Base-by-base conservation (phyloP, 2,113 vertebrate genomes). In the Asarcornis scutulata region DNA sequence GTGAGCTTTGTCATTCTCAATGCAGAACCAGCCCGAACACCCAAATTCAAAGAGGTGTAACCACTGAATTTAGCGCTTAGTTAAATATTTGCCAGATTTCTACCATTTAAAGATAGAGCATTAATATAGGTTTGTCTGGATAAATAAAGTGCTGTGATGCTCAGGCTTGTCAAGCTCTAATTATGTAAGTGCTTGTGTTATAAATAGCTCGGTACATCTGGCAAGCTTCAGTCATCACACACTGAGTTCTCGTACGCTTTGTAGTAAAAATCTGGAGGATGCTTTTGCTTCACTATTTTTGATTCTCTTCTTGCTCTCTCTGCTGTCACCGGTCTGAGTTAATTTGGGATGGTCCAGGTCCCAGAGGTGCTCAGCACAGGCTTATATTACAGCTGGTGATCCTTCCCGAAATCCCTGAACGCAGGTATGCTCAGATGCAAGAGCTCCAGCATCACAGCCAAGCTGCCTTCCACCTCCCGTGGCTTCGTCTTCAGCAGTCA, bases 281-380 rank as follows among this genome's bases (percentile, higher is more conserved):
- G 7, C 6, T 68, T 81, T 60, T 64, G 22, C 16, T 0, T 5
- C 5, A 2, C 17, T 11, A 10, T 59, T 48, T 34, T 44, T 60
- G 53, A 36, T 53, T 77, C 27, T 81, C 12, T 48, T 29, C 67
- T 32, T 0, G 0, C 7, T 5, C 15, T 44, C 44, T 2, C 1
- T 0, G 9, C 34, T 52, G 27, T 59, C 6, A 9, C 83, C 74
- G 25, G 17, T 52, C 36, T 5, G 5, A 38, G 44, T 21, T 56
- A 3, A 0, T 40, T 12, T 21, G 8, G 12, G 34, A 32, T 31
- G 20, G 52, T 40, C 50, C 66, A 60, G 2, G 3, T 66, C 59
- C 68, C 36, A 0, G 2, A 16, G 5, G 31, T 38, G 29, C 50
- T 23, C n/a, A 3, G 40, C 26, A 34, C 36, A 7, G 22, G 25